Conservation (phyloP, 2,797 vertebrate genomes). For the Hemitrygon akajei region DNA sequence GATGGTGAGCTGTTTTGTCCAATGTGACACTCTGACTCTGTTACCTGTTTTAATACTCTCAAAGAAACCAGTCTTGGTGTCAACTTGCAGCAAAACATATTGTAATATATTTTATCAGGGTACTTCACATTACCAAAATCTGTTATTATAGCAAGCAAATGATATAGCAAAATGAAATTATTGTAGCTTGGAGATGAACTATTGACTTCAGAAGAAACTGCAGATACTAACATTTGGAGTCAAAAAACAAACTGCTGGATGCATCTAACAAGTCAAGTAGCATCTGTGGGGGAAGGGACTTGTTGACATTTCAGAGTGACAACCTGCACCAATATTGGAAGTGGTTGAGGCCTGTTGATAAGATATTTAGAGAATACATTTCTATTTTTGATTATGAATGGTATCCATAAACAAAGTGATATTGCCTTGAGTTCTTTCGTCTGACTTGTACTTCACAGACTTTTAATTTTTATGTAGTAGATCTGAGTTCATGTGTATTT, state of each 20-base stretch:
- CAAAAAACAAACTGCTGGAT: too few relatives aligned
- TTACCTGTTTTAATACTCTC: not conserved
- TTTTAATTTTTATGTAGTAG: not conserved
- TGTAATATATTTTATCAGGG: not conserved
- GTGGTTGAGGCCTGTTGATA: not conserved
- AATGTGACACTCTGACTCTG: too few relatives aligned
- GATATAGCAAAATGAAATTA: not conserved
- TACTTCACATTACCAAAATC: not conserved
- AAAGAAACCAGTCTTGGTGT: not conserved
- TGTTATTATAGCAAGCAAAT: not conserved
- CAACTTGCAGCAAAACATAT: not conserved
- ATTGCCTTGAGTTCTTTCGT: not conserved
- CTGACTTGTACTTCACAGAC: not conserved
- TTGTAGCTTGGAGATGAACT: not conserved
- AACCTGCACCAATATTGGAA: too few relatives aligned
- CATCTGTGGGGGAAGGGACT: too few relatives aligned
- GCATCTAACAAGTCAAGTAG: too few relatives aligned
- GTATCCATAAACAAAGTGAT: not conserved
- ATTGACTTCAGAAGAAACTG: too few relatives aligned
- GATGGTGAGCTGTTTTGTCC: too few relatives aligned
- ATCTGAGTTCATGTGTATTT: not conserved
- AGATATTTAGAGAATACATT: not conserved
- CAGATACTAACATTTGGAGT: too few relatives aligned
- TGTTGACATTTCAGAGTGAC: too few relatives aligned
- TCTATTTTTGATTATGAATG: slow-evolving; percentile 11